Evolutionary conservation across 2,888 invertebrate species (phyloP).

Genomic region (Melanargia galathea): DNA sequence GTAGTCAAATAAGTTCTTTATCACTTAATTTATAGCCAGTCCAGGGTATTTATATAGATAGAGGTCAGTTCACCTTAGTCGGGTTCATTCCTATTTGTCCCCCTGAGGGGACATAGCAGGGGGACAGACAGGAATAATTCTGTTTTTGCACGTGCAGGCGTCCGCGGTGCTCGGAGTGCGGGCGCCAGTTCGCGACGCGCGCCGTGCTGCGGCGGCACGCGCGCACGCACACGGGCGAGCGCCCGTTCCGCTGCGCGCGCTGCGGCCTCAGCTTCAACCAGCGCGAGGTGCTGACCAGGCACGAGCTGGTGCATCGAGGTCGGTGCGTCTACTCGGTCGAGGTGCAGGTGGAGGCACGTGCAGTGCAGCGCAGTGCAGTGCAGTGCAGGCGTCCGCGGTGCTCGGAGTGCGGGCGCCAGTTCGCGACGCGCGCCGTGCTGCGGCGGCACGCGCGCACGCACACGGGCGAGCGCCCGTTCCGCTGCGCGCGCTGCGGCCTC

Average conservation of each 20-base stretch:
- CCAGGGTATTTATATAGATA: no score
- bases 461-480: slow-evolving; percentile 79
- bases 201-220: slow-evolving; percentile 86
- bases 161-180: slow-evolving; percentile 79
- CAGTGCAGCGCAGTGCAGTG: no score
- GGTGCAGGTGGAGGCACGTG: no score
- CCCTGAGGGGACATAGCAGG: no score
- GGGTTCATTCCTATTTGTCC: no score
- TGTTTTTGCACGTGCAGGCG: no score
- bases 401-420: slow-evolving; percentile 84
- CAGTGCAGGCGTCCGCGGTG: slow-evolving; percentile 59
- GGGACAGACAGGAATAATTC: no score
- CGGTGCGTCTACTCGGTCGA: no score
- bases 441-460: slow-evolving; percentile 87
- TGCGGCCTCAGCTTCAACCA: slow-evolving; percentile 84
- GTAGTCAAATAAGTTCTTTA: no score
- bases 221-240: slow-evolving; percentile 85
- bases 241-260: slow-evolving; percentile 55
- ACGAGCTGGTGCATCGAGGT: slow-evolving; percentile 65
- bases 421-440: slow-evolving; percentile 86
- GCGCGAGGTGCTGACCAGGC: slow-evolving; percentile 86
- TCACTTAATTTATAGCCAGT: no score
- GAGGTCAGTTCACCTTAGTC: no score
- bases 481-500: slow-evolving; percentile 55
- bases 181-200: slow-evolving; percentile 85